Conservation (phyloP, 2,797 vertebrate genomes). For the Mormyrops boulengeri region DNA sequence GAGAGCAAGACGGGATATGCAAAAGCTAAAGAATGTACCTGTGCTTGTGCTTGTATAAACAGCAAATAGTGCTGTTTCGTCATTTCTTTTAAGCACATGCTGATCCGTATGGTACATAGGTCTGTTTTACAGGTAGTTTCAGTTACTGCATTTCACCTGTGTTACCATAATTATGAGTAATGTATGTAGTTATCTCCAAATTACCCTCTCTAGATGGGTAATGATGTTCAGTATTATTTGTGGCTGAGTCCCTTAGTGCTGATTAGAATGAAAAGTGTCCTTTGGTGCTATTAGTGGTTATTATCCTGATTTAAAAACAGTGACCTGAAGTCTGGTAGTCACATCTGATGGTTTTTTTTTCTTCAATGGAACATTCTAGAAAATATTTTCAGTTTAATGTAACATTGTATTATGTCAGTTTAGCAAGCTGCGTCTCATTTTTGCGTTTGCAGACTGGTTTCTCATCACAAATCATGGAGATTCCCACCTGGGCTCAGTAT, state of each 20-base stretch:
- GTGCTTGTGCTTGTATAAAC: background rate
- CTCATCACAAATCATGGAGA: background rate
- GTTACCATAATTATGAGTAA: background rate
- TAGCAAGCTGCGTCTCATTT: background rate
- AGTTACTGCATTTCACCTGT: background rate
- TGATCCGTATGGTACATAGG: background rate
- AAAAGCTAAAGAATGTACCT: background rate
- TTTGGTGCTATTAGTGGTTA: background rate
- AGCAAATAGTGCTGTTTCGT: background rate
- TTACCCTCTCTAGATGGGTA: background rate
- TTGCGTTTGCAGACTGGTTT: background rate
- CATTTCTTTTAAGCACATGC: background rate
- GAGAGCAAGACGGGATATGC: background rate
- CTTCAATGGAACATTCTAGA: background rate
- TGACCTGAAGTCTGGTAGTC: background rate
- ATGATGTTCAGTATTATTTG: background rate
- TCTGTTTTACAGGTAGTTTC: background rate
- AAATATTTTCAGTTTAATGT: background rate
- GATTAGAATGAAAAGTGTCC: background rate
- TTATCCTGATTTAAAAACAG: background rate
- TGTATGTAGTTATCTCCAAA: background rate
- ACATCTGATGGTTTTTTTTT: background rate
- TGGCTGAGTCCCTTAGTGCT: background rate
- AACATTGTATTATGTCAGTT: background rate
- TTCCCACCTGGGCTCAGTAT: background rate